These are phyloP conservation scores for Dicerorhinus sumatrensis DNA, from an alignment of 2,113 vertebrate species.

Conservation along the genomic window DNA sequence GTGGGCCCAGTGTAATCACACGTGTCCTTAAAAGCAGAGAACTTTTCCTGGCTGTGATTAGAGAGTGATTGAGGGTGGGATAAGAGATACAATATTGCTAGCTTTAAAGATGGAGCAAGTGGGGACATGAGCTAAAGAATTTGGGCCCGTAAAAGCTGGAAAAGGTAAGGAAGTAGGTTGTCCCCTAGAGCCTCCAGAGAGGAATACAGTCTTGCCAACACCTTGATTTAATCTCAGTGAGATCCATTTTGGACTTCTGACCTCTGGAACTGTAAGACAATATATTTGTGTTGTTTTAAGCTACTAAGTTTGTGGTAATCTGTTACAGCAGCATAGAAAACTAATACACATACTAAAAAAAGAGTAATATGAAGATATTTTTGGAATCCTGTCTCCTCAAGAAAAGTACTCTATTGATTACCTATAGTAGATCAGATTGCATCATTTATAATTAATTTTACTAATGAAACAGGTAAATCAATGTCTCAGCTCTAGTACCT, in stretches of 20 bases:
- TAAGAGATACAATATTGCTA: background rate
- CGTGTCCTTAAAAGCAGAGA: background rate
- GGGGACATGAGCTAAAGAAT: background rate
- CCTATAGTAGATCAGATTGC: background rate
- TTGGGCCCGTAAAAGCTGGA: background rate
- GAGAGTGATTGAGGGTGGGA: background rate
- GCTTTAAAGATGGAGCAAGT: background rate
- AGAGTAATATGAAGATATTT: background rate
- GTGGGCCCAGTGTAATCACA: background rate
- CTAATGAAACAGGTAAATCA: constrained; percentile 9
- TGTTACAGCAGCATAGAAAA: background rate
- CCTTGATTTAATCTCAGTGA: background rate
- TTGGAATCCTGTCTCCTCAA: background rate
- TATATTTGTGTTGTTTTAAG: background rate
- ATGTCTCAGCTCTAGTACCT: constrained; percentile 27
- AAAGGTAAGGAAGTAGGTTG: background rate
- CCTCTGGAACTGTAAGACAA: background rate
- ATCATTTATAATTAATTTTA: constrained; percentile 52
- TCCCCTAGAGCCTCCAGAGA: background rate
- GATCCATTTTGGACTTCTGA: background rate
- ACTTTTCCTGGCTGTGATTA: background rate
- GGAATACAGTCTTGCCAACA: background rate
- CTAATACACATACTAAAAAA: background rate
- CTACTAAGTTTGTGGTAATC: background rate
- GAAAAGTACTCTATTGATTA: background rate